Percentiles rank a stretch among this genome's conserved stretches.
Conservation (phyloP, 1,140 invertebrate species). For the Caerostris extrusa region DNA sequence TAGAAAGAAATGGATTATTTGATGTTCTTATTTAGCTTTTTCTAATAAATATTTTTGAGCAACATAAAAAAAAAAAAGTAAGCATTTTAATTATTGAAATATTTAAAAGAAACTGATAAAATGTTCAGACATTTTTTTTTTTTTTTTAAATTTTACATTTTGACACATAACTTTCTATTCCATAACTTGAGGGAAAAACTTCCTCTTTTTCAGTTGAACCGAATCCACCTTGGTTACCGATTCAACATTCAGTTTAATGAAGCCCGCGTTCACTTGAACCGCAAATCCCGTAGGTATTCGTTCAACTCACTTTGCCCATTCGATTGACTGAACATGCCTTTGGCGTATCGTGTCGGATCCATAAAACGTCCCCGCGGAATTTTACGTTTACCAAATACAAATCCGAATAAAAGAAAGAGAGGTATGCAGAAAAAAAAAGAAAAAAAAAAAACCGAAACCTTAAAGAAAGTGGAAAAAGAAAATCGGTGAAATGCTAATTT, state of each 20-base stretch:
- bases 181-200: no score
- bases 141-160: no score
- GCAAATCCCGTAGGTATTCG: neutral
- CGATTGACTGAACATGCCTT: neutral
- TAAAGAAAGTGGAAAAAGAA: slow-evolving; percentile 34
- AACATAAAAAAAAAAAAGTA: no score
- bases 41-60: no score
- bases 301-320: neutral
- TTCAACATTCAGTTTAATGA: neutral
- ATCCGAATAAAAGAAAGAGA: neutral
- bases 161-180: no score
- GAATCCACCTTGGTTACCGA: neutral
- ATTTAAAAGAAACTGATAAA: no score
- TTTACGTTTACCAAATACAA: slow-evolving; percentile 40
- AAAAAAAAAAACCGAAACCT: slow-evolving; percentile 9
- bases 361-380: slow-evolving; percentile 21
- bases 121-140: no score
- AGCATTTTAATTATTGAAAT: no score
- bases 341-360: slow-evolving; percentile 17
- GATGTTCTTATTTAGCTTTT: no score
- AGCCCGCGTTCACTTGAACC: neutral
- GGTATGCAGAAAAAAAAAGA: neutral
- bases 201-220: no score
- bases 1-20: no score
- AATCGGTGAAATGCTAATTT: slow-evolving; percentile 36